phyloP scores from a whole-genome alignment of 2,113 vertebrate genomes.

The Lontra canadensis region DNA sequence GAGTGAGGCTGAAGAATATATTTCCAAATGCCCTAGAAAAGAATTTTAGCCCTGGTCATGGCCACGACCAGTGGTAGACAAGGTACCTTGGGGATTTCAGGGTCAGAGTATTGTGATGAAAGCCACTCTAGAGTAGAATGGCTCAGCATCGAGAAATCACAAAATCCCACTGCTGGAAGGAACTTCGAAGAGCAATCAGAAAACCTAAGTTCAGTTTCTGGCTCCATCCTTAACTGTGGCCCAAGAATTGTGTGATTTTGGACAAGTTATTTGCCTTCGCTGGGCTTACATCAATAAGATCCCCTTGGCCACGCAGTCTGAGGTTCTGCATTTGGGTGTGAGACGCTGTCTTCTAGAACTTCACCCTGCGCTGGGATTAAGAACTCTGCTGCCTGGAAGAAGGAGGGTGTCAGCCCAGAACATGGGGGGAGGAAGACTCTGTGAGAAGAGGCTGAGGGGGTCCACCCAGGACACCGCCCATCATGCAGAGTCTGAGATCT shows the following conservation, averaged over 20 bases:
- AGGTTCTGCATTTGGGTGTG: background rate
- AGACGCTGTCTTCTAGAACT: background rate
- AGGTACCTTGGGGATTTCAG: background rate
- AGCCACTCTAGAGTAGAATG: background rate
- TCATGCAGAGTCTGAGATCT: too few species aligned
- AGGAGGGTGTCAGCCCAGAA: background rate
- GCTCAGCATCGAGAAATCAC: background rate
- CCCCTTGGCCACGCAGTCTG: background rate
- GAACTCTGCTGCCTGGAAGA: background rate
- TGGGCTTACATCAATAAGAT: background rate
- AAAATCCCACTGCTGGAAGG: background rate
- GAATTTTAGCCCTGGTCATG: background rate
- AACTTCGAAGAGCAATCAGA: background rate
- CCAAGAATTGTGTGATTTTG: background rate
- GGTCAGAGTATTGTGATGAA: background rate
- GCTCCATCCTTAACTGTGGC: background rate
- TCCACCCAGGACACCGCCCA: background rate
- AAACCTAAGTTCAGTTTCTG: background rate
- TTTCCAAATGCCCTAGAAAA: background rate
- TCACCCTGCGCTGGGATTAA: background rate
- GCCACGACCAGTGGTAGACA: background rate
- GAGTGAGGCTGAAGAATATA: background rate
- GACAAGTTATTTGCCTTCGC: background rate
- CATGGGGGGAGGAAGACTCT: fast-evolving
- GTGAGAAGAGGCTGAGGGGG: background rate